Conservation (phyloP, 2,113 vertebrate genomes). For the Oreochromis tanganicae region DNA sequence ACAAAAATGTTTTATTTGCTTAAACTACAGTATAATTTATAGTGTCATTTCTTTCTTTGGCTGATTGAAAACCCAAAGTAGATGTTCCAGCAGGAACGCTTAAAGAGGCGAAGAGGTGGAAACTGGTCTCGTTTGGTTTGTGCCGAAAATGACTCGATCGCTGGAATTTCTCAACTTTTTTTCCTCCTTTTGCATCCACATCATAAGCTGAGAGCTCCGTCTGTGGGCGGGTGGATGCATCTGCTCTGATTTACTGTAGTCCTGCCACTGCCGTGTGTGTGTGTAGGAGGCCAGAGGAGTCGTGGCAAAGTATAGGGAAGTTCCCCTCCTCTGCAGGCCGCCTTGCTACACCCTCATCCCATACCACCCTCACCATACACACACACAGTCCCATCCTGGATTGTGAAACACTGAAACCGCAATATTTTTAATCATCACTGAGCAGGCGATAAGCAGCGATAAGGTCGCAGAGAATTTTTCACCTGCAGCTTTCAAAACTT, state of each 20-base stretch:
- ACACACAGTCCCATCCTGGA: background rate
- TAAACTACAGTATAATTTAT: background rate
- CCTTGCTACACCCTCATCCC: background rate
- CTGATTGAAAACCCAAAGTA: background rate
- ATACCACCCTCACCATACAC: background rate
- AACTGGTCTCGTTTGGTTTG: background rate
- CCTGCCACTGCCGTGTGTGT: background rate
- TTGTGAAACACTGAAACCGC: background rate
- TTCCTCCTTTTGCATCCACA: constrained; percentile 23
- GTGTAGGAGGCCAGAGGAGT: background rate
- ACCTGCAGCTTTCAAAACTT: background rate
- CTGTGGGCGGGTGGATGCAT: background rate
- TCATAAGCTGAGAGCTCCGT: background rate
- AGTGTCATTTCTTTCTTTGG: background rate
- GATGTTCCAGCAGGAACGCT: background rate
- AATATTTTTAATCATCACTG: background rate
- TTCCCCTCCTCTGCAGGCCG: background rate
- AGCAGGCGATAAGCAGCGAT: background rate
- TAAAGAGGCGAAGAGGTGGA: background rate
- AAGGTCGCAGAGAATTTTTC: background rate
- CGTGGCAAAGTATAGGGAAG: background rate
- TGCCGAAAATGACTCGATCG: background rate
- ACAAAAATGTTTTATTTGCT: background rate
- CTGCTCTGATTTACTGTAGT: background rate
- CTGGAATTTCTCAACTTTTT: background rate